These are phyloP conservation scores for Centrocercus urophasianus DNA, from an alignment of 2,113 vertebrate species.

Conservation along the genomic window DNA sequence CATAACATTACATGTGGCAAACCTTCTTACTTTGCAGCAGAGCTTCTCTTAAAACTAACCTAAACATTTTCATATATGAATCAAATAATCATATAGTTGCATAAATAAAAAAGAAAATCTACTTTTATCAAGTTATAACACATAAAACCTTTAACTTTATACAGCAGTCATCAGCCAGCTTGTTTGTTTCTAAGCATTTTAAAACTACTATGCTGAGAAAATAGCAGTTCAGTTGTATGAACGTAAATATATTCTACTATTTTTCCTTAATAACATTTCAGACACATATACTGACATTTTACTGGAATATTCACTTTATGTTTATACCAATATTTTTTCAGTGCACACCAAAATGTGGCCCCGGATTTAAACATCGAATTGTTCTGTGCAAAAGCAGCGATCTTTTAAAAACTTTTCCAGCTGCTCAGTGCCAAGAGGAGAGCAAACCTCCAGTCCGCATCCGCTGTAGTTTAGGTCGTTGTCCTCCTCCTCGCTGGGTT, in stretches of 20 bases:
- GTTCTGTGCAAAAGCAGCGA: conserved; percentile 96
- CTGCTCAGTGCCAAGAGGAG: conserved; percentile 87
- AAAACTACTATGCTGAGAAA: background rate
- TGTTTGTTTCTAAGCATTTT: background rate
- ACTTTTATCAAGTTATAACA: background rate
- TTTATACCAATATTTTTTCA: conserved; percentile 64
- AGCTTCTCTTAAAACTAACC: background rate
- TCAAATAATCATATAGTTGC: background rate
- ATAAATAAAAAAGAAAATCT: background rate
- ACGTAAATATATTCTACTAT: background rate
- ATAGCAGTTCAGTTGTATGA: background rate
- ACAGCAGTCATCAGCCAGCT: background rate
- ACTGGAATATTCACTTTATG: background rate
- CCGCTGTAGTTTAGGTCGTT: conserved; percentile 92
- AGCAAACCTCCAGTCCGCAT: conserved; percentile 91
- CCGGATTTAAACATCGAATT: conserved; percentile 96
- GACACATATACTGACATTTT: background rate
- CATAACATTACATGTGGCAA: background rate
- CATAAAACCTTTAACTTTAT: background rate
- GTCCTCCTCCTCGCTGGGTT: conserved; percentile 96
- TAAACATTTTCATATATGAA: background rate
- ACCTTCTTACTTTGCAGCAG: background rate
- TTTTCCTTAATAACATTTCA: background rate
- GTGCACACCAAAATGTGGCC: conserved; percentile 96
- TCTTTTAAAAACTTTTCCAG: conserved; percentile 92